phyloP scores from a whole-genome alignment of 2,797 vertebrate genomes.

The Xyrichtys novacula region DNA sequence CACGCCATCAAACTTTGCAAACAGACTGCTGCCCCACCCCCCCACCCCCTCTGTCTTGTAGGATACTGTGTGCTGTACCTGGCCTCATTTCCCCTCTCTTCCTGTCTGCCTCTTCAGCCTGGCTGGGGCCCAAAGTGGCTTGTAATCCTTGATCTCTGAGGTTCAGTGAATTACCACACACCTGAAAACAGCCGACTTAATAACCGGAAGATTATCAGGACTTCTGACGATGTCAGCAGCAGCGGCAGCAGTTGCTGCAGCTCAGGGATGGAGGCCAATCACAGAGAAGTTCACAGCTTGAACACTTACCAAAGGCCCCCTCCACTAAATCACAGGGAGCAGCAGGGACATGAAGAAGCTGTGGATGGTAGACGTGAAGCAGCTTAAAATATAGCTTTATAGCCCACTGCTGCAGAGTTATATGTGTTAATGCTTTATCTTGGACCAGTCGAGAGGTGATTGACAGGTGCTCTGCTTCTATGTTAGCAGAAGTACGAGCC shows the following conservation, averaged over 20 bases:
- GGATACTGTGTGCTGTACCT: constrained; percentile 27
- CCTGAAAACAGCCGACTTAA: constrained; percentile 76
- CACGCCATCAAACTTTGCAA: neutral
- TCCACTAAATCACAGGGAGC: constrained; percentile 37
- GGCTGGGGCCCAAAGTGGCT: constrained; percentile 66
- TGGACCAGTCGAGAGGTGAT: constrained; percentile 33
- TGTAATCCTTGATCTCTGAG: constrained; percentile 79
- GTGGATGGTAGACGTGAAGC: constrained; percentile 11
- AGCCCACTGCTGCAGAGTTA: constrained; percentile 11
- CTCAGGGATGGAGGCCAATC: constrained; percentile 49
- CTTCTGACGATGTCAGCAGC: constrained; percentile 79
- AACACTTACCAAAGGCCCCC: constrained; percentile 44
- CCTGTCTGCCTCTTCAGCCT: constrained; percentile 58
- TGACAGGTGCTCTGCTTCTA: constrained; percentile 32
- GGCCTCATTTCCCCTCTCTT: constrained; percentile 19
- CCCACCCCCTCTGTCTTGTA: neutral
- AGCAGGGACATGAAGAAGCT: constrained; percentile 25
- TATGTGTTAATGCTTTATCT: constrained; percentile 27
- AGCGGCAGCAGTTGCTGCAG: constrained; percentile 64
- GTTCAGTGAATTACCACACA: constrained; percentile 75
- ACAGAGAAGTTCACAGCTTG: constrained; percentile 53
- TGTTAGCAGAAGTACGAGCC: constrained; percentile 29
- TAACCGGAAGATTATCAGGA: constrained; percentile 75
- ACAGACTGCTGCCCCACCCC: neutral
- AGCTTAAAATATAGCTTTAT: constrained; percentile 1